phyloP scores from a whole-genome alignment of 2,113 vertebrate genomes.

The rat (Rattus norvegicus) region GRCr8 NC_086030.1:8663501-8664000 shows the following conservation, averaged over 20 bases:
- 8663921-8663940: not conserved
- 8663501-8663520: not conserved
- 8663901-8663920: not conserved
- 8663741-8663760: not conserved
- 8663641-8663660: not conserved
- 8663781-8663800: not conserved
- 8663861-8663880: not conserved
- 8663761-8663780: not conserved
- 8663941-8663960: not conserved
- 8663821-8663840: not conserved
- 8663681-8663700: not conserved
- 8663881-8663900: not conserved
- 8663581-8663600: not conserved
- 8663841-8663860: not conserved
- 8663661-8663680: not conserved
- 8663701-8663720: not conserved
- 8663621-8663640: not conserved
- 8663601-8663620: not conserved
- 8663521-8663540: not conserved
- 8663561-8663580: not conserved
- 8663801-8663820: not conserved
- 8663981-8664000: not conserved
- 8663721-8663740: not conserved
- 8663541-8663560: not conserved
- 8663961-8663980: not conserved